phyloP scores from a whole-genome alignment of 2,797 vertebrate genomes.

The Takifugu rubripes region DNA sequence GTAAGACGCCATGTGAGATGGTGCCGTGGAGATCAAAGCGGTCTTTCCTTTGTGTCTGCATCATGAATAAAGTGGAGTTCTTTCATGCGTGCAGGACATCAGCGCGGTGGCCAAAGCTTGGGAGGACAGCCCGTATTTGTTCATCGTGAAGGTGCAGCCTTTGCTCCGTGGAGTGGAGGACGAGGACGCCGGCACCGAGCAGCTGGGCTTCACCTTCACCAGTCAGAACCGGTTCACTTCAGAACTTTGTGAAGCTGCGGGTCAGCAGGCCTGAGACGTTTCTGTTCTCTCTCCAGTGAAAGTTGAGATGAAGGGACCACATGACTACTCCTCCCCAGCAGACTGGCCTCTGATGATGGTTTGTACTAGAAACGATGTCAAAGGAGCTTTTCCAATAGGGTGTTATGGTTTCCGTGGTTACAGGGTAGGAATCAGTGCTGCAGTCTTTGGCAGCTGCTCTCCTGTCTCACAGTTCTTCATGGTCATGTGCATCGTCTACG shows the following conservation, averaged over 20 bases:
- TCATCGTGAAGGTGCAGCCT: constrained; percentile 83
- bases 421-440: background rate
- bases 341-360: constrained; percentile 97
- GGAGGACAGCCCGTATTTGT: constrained; percentile 91
- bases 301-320: constrained; percentile 88
- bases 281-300: constrained; percentile 71
- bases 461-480: constrained; percentile 75
- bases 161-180: constrained; percentile 35
- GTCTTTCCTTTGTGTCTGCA: background rate
- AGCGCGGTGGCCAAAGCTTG: constrained; percentile 86
- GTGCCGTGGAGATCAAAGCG: background rate
- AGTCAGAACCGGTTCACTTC: constrained; percentile 49
- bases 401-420: too few species aligned
- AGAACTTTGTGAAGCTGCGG: background rate
- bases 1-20: constrained; percentile 45
- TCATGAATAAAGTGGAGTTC: too few species aligned
- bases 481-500: constrained; percentile 95
- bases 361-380: background rate
- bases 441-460: background rate
- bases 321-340: constrained; percentile 90
- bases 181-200: constrained; percentile 35
- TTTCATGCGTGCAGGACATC: constrained; percentile 64
- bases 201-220: constrained; percentile 61
- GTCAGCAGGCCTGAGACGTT: background rate
- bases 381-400: background rate